Evolutionary conservation across 1,140 invertebrate species (phyloP).

Genomic region (Drusus annulatus): DNA sequence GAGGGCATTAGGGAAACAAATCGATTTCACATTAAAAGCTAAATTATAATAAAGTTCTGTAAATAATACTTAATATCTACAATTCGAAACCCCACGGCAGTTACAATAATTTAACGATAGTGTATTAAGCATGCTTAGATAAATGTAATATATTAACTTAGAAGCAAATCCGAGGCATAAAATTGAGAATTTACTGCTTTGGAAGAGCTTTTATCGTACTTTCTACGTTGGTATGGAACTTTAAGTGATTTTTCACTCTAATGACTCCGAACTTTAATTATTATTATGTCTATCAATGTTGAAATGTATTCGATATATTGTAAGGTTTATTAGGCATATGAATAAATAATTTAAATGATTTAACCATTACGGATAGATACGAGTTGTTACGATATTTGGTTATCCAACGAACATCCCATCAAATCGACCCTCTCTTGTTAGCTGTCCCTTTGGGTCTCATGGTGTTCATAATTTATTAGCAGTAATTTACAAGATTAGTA

Average conservation of each 20-base stretch:
- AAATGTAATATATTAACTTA: constrained; percentile 34
- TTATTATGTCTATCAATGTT: no score
- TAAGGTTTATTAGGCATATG: no score
- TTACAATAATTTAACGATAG: constrained; percentile 19
- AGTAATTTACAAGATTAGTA: no score
- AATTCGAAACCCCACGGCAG: constrained; percentile 7
- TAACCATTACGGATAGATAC: no score
- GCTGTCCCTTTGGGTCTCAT: no score
- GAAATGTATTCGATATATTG: no score
- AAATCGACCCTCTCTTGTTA: no score
- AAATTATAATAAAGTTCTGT: constrained; percentile 33
- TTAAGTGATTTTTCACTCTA: constrained; percentile 8
- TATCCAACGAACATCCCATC: no score
- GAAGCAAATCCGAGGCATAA: constrained; percentile 25
- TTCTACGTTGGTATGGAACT: neutral
- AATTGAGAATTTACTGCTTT: constrained; percentile 11
- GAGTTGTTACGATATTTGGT: no score
- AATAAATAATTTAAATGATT: no score
- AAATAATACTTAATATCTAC: constrained; percentile 21
- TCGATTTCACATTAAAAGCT: constrained; percentile 35
- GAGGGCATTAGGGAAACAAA: constrained; percentile 29
- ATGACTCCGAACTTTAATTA: neutral
- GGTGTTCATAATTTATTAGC: no score
- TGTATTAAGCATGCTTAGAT: constrained; percentile 34
- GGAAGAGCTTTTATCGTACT: neutral